A percentile compares a stretch with the other conserved stretches of the same genome.
phyloP scores from a whole-genome alignment of 2,888 invertebrate genomes.

The Trissolcus brochymenae region DNA sequence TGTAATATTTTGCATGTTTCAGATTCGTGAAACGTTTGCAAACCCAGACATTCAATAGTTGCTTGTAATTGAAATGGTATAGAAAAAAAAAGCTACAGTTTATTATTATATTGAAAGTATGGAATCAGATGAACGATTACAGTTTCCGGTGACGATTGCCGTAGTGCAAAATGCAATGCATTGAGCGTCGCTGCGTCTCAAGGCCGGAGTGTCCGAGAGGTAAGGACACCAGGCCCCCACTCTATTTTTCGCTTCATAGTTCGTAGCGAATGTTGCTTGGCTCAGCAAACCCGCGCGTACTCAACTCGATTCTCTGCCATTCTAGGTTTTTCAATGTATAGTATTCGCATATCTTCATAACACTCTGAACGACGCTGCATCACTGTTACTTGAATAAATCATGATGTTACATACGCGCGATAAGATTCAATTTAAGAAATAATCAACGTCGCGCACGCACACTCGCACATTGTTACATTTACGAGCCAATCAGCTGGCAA shows the following conservation, averaged over 20 bases:
- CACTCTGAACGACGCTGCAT: slow-evolving; percentile 44
- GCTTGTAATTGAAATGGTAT: slow-evolving; percentile 2
- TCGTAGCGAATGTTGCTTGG: slow-evolving; percentile 56
- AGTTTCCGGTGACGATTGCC: slow-evolving; percentile 61
- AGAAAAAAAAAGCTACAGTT: slow-evolving; percentile 3
- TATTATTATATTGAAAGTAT: slow-evolving; percentile 39
- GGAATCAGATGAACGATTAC: slow-evolving; percentile 59
- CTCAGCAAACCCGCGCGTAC: slow-evolving; percentile 38
- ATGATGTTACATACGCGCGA: slow-evolving; percentile 38
- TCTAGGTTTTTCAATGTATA: slow-evolving; percentile 52
- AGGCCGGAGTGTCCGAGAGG: slow-evolving; percentile 73
- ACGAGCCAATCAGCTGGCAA: neutral
- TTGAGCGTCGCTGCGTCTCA: slow-evolving; percentile 76
- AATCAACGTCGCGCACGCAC: slow-evolving; percentile 16
- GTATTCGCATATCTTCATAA: slow-evolving; percentile 49
- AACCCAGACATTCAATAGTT: neutral
- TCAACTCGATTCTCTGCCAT: slow-evolving; percentile 47
- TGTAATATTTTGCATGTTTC: neutral
- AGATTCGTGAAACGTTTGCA: neutral
- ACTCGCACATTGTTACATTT: neutral
- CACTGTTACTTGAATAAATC: slow-evolving; percentile 46
- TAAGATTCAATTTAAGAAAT: slow-evolving; percentile 47
- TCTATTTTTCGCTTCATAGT: slow-evolving; percentile 55
- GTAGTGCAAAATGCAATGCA: slow-evolving; percentile 63
- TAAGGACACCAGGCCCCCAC: slow-evolving; percentile 68